Evolutionary conservation across 2,797 vertebrate genomes (phyloP).

Genomic region (Nothura maculosa): DNA sequence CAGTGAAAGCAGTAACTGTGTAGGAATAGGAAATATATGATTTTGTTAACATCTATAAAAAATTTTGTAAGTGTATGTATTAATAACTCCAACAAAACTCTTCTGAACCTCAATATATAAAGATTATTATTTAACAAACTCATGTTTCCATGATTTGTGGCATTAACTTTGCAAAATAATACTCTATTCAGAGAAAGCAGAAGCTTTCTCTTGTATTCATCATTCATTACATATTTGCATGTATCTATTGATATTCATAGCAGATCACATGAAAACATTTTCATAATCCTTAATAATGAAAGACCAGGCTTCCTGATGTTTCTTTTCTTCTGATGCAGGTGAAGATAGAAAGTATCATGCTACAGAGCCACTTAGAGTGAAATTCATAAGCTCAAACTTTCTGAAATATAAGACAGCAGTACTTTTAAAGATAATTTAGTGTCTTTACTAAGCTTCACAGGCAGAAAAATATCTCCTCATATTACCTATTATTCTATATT

Average conservation of each 20-base stretch:
- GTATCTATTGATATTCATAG: background rate
- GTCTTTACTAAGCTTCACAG: background rate
- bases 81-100: background rate
- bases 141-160: background rate
- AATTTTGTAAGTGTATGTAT: rapidly evolving
- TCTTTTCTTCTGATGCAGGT: background rate
- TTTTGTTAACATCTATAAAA: background rate
- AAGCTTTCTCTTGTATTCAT: background rate
- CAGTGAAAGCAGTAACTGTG: background rate
- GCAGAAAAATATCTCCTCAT: background rate
- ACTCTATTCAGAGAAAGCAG: background rate
- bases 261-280: background rate
- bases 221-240: background rate
- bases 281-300: constrained; percentile 22
- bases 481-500: background rate
- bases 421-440: background rate
- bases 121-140: background rate
- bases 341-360: background rate
- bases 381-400: background rate
- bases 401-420: background rate
- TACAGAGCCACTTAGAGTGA: background rate
- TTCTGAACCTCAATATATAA: background rate
- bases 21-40: background rate
- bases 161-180: background rate
- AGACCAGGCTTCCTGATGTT: background rate